A percentile compares a stretch with the other conserved stretches of the same genome.
Evolutionary conservation across 2,113 vertebrate genomes (phyloP).

Genomic region (Alexandromys fortis): DNA sequence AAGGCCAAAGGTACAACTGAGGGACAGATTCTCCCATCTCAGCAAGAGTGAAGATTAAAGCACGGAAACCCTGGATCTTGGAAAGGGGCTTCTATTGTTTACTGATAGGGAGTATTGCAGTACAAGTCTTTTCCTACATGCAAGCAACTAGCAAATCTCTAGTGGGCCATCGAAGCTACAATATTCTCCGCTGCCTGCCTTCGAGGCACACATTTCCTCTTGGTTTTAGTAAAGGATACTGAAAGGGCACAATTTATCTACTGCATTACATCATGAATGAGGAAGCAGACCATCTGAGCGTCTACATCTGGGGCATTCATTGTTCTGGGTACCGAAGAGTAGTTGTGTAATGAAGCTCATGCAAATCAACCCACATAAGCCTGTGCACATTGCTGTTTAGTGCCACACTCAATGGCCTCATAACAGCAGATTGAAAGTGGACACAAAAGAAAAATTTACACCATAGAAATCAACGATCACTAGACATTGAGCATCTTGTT

Average conservation of each 20-base stretch:
- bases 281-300: neutral
- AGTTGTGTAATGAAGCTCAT: neutral
- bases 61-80: neutral
- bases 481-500: neutral
- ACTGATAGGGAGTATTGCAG: neutral
- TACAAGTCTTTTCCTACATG: neutral
- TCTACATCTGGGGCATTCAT: neutral
- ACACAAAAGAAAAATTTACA: neutral
- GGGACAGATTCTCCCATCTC: neutral
- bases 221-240: neutral
- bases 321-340: neutral
- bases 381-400: neutral
- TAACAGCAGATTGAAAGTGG: neutral
- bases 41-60: neutral
- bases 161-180: neutral
- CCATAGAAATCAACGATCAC: neutral
- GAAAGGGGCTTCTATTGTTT: neutral
- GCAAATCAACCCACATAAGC: neutral
- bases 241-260: neutral
- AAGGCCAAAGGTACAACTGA: neutral
- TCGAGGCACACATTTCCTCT: neutral
- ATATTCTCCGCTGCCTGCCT: neutral
- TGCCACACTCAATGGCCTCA: neutral
- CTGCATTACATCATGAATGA: neutral
- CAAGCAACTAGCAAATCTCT: neutral